Base-by-base conservation (phyloP, 2,797 vertebrate genomes). In the Lophotriccus pileatus region DNA sequence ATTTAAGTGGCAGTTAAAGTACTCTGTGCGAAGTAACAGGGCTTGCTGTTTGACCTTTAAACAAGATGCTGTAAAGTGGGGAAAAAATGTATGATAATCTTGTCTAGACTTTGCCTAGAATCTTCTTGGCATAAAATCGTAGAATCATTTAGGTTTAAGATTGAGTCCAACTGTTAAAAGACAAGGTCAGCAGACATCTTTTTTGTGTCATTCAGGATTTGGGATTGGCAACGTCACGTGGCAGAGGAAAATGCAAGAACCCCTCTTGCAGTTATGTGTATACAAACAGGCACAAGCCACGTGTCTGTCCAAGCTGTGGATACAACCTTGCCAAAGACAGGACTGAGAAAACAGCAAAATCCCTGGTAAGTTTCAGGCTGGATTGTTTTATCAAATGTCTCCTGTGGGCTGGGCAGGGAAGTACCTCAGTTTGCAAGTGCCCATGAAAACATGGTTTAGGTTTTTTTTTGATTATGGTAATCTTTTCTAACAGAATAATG, bases 251-350 rank as follows among this genome's bases (percentile, higher is more conserved):
- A 20, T 99, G 99, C 97, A 99, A 99, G 97, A 99, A 99, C 94
- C 98, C 98, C 1, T 98, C 98, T 32, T 99, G 99, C 94, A 98
- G 98, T 94, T 99, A 99, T 1, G 98, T 99, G 83, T 99, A 99
- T 78, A 99, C 99, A 79, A 99, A 99, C 97, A 98, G 99, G 81
- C 99, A 99, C 97, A 99, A 99, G 94, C 99, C 99, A 14, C 97
- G 98, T 3, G 78, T 98, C 94, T 99, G 99, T 77, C 99, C 99
- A 27, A 99, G 97, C 96, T 99, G 99, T 86, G 99, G 99, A 84
- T 99, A 98, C 87, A 98, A 98, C 94, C 98, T 99, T 94, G 95
- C 98, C 93, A 99, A 98, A 97, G 99, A 98, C 84, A 98, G 98
- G 94, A 93, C 94, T 60, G 98, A 98, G 90, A 98, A 98, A 97